Base-by-base conservation (phyloP, 2,888 invertebrate species). In the Leucania comma region DNA sequence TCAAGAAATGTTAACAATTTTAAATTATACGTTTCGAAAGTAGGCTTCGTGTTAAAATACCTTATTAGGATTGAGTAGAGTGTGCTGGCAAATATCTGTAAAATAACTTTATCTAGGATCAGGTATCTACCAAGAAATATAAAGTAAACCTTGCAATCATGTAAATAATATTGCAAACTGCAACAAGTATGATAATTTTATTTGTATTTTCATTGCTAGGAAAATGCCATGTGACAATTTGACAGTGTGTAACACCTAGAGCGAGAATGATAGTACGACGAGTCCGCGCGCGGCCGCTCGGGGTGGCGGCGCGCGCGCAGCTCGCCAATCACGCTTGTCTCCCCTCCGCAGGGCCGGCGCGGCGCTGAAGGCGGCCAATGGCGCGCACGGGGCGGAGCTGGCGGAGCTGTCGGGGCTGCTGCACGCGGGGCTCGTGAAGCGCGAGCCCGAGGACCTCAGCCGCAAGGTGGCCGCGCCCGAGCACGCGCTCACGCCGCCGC, bases 371-470 rank as follows among this genome's bases (percentile, higher is more conserved):
- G 96, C 97, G 91, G 95, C 97, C 96, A 97, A 97, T 97, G 97
- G 97, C 93, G 96, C 97, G 93, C 95, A 95, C 96, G 97, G 93
- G 97, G 97, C 96, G 97, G 97, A 97, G 96, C 97, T 96, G 96
- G 97, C 93, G 93, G 96, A 96, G 90, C 96, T 95, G 91, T 96
- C 95, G 92, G 96, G 96, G 86, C 96, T 97, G 94, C 96, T 97
- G 84, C 96, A 97, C 94, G 96, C 97, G 92, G 97, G 97, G 90
- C 97, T 97, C 91, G 97, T 98, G 93, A 98, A 98, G 96, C 97
- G 98, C 92, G 98, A 98, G 94, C 98, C 98, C 89, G 98, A 98
- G 96, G 98, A 98, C 93, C 96, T 98, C 86, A 98, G 98, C 96
- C 96, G 97, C 93, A 97, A 97, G 96, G 95, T 96, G 93, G 96